phyloP scores from a whole-genome alignment of 2,797 vertebrate genomes.

The Buceros bicornis region DNA sequence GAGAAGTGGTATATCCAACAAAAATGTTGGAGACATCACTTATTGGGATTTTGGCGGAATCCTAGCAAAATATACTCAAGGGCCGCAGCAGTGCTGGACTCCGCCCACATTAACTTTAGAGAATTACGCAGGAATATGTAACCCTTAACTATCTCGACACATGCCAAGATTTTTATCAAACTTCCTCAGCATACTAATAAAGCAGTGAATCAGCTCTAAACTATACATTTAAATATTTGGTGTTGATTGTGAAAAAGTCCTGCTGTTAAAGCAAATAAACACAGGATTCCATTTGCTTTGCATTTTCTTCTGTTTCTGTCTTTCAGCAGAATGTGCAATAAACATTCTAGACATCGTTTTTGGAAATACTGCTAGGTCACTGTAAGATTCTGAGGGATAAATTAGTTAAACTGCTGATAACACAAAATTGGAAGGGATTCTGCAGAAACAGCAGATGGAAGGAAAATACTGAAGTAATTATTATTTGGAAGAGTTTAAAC shows the following conservation, averaged over 20 bases:
- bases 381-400: constrained; percentile 64
- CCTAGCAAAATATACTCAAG: not conserved
- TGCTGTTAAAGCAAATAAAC: not conserved
- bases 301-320: not conserved
- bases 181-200: not conserved
- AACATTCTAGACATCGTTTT: constrained; percentile 5
- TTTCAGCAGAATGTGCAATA: not conserved
- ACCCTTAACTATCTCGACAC: not conserved
- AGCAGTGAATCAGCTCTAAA: not conserved
- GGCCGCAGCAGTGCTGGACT: not conserved
- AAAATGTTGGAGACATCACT: not conserved
- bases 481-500: constrained; percentile 40
- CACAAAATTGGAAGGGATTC: constrained; percentile 52
- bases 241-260: not conserved
- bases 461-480: constrained; percentile 66
- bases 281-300: not conserved
- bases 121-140: not conserved
- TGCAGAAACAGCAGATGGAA: constrained; percentile 57
- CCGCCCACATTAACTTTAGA: not conserved
- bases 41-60: not conserved
- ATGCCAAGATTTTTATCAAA: not conserved
- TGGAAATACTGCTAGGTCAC: constrained; percentile 48
- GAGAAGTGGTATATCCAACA: not conserved
- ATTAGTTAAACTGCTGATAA: constrained; percentile 73
- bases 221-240: not conserved